Percentiles rank a stretch among this genome's conserved stretches.
phyloP scores from a whole-genome alignment of 2,888 invertebrate species.

The Agonopterix arenella region DNA sequence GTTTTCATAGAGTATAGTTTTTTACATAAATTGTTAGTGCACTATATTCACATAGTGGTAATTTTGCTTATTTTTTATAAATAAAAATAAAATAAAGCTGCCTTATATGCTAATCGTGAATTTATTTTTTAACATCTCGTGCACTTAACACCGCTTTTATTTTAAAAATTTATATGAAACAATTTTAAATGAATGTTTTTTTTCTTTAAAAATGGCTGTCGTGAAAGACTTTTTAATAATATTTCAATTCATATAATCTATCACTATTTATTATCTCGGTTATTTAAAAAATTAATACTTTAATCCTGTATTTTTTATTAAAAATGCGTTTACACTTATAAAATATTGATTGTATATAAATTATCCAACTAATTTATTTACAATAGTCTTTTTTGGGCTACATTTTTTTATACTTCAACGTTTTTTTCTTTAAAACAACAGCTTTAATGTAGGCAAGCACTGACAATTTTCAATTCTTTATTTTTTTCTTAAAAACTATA shows the following conservation, averaged over 20 bases:
- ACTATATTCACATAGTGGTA: slow-evolving; percentile 64
- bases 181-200: slow-evolving; percentile 14
- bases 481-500: slow-evolving; percentile 23
- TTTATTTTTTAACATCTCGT: slow-evolving; percentile 43
- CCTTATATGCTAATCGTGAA: slow-evolving; percentile 47
- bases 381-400: slow-evolving; percentile 67
- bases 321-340: slow-evolving; percentile 52
- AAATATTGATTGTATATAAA: slow-evolving; percentile 52
- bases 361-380: slow-evolving; percentile 62
- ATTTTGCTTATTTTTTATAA: slow-evolving; percentile 25
- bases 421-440: slow-evolving; percentile 30
- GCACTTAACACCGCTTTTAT: slow-evolving; percentile 37
- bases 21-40: slow-evolving; percentile 61
- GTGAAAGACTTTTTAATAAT: slow-evolving; percentile 18
- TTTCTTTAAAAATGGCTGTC: slow-evolving; percentile 22
- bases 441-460: slow-evolving; percentile 60
- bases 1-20: slow-evolving; percentile 49
- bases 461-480: slow-evolving; percentile 35
- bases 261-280: slow-evolving; percentile 67
- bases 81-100: slow-evolving; percentile 35
- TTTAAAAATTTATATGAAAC: slow-evolving; percentile 7
- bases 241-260: slow-evolving; percentile 33
- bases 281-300: slow-evolving; percentile 58
- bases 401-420: slow-evolving; percentile 4
- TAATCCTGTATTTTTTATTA: slow-evolving; percentile 40